Conservation (phyloP, 37 sponge, comb jelly and placozoan species). For the Cladorhizidae sp. region DNA sequence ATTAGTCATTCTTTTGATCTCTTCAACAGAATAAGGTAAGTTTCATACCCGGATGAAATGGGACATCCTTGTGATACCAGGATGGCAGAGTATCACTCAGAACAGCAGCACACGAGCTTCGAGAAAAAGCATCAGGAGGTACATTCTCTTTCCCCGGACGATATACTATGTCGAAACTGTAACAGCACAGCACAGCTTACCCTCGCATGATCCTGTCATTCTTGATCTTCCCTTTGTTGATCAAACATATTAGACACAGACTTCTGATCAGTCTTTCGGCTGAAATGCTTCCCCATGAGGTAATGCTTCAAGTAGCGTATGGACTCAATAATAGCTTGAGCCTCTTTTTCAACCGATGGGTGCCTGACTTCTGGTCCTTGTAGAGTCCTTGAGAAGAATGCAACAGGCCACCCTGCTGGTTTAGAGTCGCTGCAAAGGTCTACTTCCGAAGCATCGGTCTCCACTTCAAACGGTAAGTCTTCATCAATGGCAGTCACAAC, state of each 20-base stretch:
- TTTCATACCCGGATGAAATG: constrained; percentile 3
- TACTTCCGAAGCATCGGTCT: not conserved
- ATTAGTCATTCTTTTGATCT: not conserved
- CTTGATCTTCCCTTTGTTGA: constrained; percentile 15
- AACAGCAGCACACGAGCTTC: constrained; percentile 6
- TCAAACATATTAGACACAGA: constrained; percentile 22
- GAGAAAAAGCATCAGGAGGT: constrained; percentile 10
- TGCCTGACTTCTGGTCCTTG: constrained; percentile 1
- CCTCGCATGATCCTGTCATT: constrained; percentile 19
- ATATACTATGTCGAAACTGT: constrained; percentile 15
- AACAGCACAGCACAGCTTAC: not conserved
- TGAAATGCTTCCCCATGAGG: constrained; percentile 5
- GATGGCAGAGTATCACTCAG: constrained; percentile 8
- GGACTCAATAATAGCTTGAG: constrained; percentile 3
- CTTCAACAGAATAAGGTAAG: constrained; percentile 14
- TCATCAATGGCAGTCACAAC: too few species aligned
- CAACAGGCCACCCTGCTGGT: constrained; percentile 5
- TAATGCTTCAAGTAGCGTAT: constrained; percentile 16
- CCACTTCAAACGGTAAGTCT: not conserved
- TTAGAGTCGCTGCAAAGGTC: too few species aligned
- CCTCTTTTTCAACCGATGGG: constrained; percentile 12
- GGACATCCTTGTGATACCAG: constrained; percentile 11
- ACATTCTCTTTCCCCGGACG: constrained; percentile 11
- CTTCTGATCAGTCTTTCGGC: constrained; percentile 1
- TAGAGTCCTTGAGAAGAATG: constrained; percentile 15